Evolutionary conservation across 1,140 invertebrate species (phyloP).

Genomic region (Drosophila arizonae): DNA sequence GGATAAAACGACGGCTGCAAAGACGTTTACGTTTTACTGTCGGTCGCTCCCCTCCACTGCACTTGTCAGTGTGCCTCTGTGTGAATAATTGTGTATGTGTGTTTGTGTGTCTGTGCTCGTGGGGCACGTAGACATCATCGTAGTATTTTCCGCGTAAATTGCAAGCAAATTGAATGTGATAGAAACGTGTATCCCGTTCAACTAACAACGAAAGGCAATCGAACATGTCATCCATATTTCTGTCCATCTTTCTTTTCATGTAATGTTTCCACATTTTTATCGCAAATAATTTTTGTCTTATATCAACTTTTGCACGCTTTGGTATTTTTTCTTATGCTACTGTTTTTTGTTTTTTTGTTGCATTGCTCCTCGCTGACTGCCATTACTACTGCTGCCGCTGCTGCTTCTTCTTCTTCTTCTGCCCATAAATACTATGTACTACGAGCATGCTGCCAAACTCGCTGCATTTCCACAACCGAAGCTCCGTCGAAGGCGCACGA

Average conservation of each 20-base stretch:
- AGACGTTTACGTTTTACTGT: slow-evolving; percentile 52
- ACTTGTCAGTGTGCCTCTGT: slow-evolving; percentile 17
- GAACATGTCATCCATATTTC: slow-evolving; percentile 46
- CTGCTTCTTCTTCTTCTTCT: slow-evolving; percentile 51
- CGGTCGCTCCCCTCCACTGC: slow-evolving; percentile 19
- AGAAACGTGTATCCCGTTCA: slow-evolving; percentile 32
- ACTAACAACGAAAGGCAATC: slow-evolving; percentile 10
- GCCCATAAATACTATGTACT: slow-evolving; percentile 66
- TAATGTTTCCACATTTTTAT: slow-evolving; percentile 52
- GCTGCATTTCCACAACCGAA: slow-evolving; percentile 54
- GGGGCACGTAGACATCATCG: slow-evolving; percentile 63
- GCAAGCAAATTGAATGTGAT: slow-evolving; percentile 71
- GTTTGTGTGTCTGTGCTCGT: slow-evolving; percentile 35
- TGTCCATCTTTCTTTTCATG: slow-evolving; percentile 46
- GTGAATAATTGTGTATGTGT: slow-evolving; percentile 13
- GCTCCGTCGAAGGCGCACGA: slow-evolving; percentile 43
- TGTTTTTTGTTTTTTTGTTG: slow-evolving; percentile 25
- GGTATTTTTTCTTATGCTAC: slow-evolving; percentile 42
- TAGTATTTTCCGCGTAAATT: slow-evolving; percentile 81
- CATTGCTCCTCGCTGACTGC: slow-evolving; percentile 53
- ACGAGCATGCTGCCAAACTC: slow-evolving; percentile 46
- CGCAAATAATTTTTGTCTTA: slow-evolving; percentile 47
- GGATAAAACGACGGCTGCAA: slow-evolving; percentile 49
- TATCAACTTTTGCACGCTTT: slow-evolving; percentile 66
- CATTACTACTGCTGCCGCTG: slow-evolving; percentile 53